Base-by-base conservation (phyloP, 1,140 invertebrate genomes). In the Saccostrea echinata region DNA sequence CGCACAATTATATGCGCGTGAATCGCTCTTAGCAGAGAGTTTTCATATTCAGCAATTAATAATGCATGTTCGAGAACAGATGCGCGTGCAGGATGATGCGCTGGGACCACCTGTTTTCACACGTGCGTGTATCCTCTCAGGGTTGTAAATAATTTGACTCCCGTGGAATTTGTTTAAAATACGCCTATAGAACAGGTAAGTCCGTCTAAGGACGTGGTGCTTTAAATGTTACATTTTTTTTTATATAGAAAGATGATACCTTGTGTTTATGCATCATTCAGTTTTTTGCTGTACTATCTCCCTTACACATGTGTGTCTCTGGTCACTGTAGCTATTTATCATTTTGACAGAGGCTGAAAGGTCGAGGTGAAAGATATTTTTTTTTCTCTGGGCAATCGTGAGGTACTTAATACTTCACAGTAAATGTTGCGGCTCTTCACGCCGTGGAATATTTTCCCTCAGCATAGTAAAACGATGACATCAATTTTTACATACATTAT, bases 31-130 rank as follows among this genome's bases (percentile, higher is more conserved):
- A 76, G 68, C 68, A 76, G 12, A 76, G 30, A 76, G 24, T 76
- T 76, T 76, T 76, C 68, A 76, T 76, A 76, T 76, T 33, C 68
- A 27, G 30, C 27, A 76, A 76, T 76, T 76, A 76, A 76, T 76
- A 76, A 76, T 30, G 68, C 68, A 76, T 76, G 68, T 76, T 27
- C 68, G 30, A 33, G 27, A 76, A 76, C 68, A 76, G 68, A 76
- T 76, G 68, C 68, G 68, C 68, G 68, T 76, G 68, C 68, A 33
- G 68, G 27, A 76, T 16, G 68, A 76, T 76, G 68, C 68, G 27
- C 27, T 30, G 30, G 68, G 27, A 76, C 68, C 68, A 76, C 68
- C 68, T 76, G 68, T 76, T 76, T 18, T 76, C 30, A 76, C 68
- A 76, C 68, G 68, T 76, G 68, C 68, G 68, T 76, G 27, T 30